Evolutionary conservation across 2,113 vertebrate genomes (phyloP), one percentile per base, ranked within the genome.

Genomic region (Triplophysa dalaica): DNA sequence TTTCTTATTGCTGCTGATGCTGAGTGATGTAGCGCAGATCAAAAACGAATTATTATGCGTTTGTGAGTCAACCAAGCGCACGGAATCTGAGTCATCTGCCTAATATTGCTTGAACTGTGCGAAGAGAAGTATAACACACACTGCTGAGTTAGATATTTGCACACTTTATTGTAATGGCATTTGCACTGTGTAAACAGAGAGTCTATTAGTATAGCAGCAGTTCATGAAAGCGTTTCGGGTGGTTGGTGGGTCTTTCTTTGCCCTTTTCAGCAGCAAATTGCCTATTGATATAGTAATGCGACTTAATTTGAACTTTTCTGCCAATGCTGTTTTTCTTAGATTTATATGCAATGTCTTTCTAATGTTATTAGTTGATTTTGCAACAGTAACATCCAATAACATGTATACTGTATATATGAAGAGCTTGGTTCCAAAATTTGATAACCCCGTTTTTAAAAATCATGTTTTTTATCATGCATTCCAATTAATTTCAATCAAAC

Each of bases 31-130:
- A 64, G 29, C 48, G 65, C 52, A 62, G 45, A 82, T 82, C 75
- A 72, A 70, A 56, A 72, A 58, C 70, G 58, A 54, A 80, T 75
- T 19, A 58, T 60, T 43, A 52, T 52, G 61, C 22, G 78, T 66
- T 65, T 80, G 72, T 43, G 60, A 74, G 48, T 38, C 62, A 65
- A 65, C 74, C 50, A 43, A 50, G 43, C 26, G n/a, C 61, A 65
- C 43, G 11, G 11, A 17, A 41, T 73, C 62, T 76, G 62, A 77
- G 12, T 77, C 75, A 65, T 65, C 61, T 38, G 22, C 41, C 24
- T 38, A 17, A 14, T 11, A 77, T 65, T 17, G 62, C 41, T 50
- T 11, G 41, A 75, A 5, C 38, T 29, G 43, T 61, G 21, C 6
- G 13, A 48, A 63, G 41, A 48, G 41, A 75, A 33, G 43, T 76